Evolutionary conservation across 2,797 vertebrate genomes (phyloP), one percentile per base, ranked within the genome.

Genomic region (Ceyx erithaca): DNA sequence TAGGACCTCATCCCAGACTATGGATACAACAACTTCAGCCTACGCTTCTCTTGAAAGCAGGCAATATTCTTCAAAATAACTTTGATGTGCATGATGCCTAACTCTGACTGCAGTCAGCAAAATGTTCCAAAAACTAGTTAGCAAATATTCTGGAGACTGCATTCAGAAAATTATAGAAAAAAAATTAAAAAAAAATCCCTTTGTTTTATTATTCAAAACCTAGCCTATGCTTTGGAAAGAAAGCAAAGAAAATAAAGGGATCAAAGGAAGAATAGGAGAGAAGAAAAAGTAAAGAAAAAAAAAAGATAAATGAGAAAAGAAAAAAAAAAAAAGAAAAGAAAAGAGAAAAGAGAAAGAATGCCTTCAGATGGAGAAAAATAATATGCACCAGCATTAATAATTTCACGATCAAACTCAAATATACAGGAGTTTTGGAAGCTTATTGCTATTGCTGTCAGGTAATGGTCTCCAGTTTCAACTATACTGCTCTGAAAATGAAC

Each of bases 71-170:
- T 87, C 69, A 55, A 89, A 89, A 52, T 18, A 30, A 52, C 26
- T 49, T 49, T 49, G 25, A 49, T 25, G 15, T 49, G 14, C 49
- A 26, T 31, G 33, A n/a, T 73, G 45, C n/a, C 35, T 72, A 52
- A n/a, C n/a, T 82, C 31, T 82, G 62, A 68, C 37, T 67, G 25
- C 6, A 89, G 75, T 85, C 89, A 96, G 68, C 48, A 64, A 90
- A 70, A 90, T 22, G 4, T 80, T 85, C 57, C 35, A 73, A 57
- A 77, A 58, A 61, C 19, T 80, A 82, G 76, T 89, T 81, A 94
- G 64, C 55, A 93, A 89, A 55, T 82, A 76, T 49, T 80, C 68
- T 67, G 30, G 61, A 93, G 71, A 41, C 13, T 35, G 30, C 18
- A 70, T 17, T 49, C 48, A 26, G 48, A 49, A 49, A 49, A 49